Evolutionary conservation across 2,113 vertebrate species (phyloP), one percentile per base, ranked within the genome.

Genomic region (Cygnus atratus): DNA sequence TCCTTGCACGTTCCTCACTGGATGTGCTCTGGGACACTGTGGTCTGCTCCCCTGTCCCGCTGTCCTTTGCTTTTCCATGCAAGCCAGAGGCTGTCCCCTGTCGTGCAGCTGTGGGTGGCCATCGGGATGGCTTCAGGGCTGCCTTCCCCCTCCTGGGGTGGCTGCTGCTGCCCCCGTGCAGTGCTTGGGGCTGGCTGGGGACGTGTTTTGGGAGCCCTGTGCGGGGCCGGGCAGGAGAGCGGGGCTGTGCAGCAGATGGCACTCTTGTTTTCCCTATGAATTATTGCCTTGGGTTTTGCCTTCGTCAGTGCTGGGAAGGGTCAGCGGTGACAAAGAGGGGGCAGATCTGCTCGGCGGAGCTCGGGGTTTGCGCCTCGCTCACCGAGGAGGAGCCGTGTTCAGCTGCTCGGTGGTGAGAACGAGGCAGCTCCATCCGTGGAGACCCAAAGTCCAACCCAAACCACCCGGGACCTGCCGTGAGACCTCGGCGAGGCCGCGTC

Each of bases 171-270:
- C 48, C 33, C 33, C 65, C 1, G 1, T 18, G 41, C 70, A 37
- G 11, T 14, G 4, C 74, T 48, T 5, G 19, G 8, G 13, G 87
- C 73, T 67, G 84, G 8, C 1, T 2, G 48, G n/a, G 57, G 43
- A 1, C 41, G 41, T 3, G 0, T 1, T 33, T 22, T 37, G 2
- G 19, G 0, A 1, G 25, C 25, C 5, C 33, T 3, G 39, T 48
- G 46, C 20, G 20, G 46, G 46, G 46, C 46, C 46, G 55, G 2
- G 39, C 2, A 62, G 67, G 72, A 88, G 5, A 4, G 81, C 10
- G 7, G 84, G 50, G 90, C 86, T n/a, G 95, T 75, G 88, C 96
- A 87, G 88, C 96, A 96, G 96, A 75, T 93, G 96, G 96, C 96
- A 91, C 92, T 96, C 80, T 95, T 93, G 95, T 50, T 89, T 96